Percentiles rank a stretch among this genome's conserved stretches.
Evolutionary conservation across 2,888 invertebrate species (phyloP).

Genomic region (Lasiommata megera): DNA sequence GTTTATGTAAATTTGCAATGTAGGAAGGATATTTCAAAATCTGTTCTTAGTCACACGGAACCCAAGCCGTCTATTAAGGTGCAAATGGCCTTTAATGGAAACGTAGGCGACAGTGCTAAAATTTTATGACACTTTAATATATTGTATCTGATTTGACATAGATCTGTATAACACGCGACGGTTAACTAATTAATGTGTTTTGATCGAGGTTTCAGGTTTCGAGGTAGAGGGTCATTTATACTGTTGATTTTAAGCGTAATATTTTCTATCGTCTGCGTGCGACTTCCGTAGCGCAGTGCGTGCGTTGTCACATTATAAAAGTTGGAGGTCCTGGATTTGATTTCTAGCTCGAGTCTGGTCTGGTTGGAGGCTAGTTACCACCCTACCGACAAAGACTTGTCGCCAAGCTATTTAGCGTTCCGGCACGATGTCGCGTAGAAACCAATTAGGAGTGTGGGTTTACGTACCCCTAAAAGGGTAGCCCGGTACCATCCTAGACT

Average conservation of each 20-base stretch:
- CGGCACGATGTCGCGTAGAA: too few species aligned
- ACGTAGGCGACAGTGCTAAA: conserved; percentile 55
- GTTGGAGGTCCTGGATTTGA: too few species aligned
- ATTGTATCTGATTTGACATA: conserved; percentile 29
- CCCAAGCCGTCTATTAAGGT: conserved; percentile 30
- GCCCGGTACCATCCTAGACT: too few species aligned
- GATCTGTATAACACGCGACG: conserved; percentile 27
- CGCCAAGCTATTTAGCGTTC: too few species aligned
- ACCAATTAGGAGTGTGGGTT: too few species aligned
- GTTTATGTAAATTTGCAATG: conserved; percentile 15
- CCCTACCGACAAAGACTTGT: too few species aligned
- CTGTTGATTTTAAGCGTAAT: neutral
- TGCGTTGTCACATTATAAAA: too few species aligned
- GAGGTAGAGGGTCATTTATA: neutral
- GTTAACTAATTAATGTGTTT: conserved; percentile 14
- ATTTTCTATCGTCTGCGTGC: neutral
- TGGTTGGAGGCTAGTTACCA: too few species aligned
- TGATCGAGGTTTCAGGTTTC: neutral
- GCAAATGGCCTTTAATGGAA: conserved; percentile 34
- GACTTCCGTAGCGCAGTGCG: too few species aligned
- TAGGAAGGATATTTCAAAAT: conserved; percentile 40
- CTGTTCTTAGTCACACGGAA: conserved; percentile 38
- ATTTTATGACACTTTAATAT: conserved; percentile 48
- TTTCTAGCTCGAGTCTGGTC: too few species aligned
- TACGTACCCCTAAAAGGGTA: too few species aligned